Conservation (phyloP, 2,113 vertebrate genomes). For the Cyphomyrus plagiostoma region DNA sequence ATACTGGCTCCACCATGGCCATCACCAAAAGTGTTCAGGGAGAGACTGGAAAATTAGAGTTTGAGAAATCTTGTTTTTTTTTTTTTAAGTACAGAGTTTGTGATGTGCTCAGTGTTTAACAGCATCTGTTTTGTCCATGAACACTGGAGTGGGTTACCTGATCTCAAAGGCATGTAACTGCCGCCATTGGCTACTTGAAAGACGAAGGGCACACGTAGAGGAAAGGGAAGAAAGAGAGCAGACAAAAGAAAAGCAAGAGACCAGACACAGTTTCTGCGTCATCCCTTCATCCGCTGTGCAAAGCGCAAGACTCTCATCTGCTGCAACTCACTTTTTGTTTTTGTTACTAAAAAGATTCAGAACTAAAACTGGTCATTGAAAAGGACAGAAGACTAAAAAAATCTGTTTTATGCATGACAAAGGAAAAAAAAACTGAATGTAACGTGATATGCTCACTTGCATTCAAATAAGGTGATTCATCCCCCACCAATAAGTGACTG, state of each 20-base stretch:
- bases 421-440: background rate
- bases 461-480: background rate
- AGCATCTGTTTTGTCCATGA: constrained; percentile 11
- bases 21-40: background rate
- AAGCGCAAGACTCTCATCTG: background rate
- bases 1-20: background rate
- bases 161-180: constrained; percentile 16
- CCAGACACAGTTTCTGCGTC: background rate
- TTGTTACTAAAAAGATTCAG: background rate
- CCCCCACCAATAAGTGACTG: background rate
- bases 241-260: no score
- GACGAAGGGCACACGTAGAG: background rate
- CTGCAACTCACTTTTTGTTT: background rate
- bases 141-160: constrained; percentile 19
- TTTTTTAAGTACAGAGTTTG: background rate
- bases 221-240: background rate
- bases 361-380: background rate
- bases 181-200: background rate
- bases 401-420: background rate
- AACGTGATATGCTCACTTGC: background rate
- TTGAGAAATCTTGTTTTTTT: background rate
- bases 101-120: background rate
- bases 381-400: background rate
- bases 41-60: background rate
- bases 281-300: background rate